A percentile compares a stretch with the other conserved stretches of the same genome.
These are phyloP conservation scores for Ephestia elutella DNA, from an alignment of 1,140 invertebrate species.

Conservation along the genomic window DNA sequence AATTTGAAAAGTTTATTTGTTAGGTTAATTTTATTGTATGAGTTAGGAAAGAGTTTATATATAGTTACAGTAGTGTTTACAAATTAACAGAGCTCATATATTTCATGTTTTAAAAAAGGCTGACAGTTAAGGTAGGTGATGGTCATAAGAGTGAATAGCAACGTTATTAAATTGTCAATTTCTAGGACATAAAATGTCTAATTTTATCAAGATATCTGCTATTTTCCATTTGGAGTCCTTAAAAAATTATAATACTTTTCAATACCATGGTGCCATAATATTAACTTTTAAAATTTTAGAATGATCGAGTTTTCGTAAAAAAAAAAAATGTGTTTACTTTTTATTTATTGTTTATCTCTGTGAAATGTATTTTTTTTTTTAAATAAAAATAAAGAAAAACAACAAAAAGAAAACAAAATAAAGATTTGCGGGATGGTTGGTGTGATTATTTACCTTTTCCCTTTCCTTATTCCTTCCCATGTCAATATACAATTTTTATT, in stretches of 20 bases:
- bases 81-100: too few relatives aligned
- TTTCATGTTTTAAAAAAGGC: too few relatives aligned
- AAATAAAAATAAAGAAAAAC: conserved; percentile 31
- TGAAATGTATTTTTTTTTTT: conserved; percentile 15
- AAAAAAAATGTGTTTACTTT: conserved; percentile 14
- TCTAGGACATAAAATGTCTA: neutral
- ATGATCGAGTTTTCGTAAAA: conserved; percentile 1
- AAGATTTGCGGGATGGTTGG: conserved; percentile 27
- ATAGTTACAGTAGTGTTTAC: too few relatives aligned
- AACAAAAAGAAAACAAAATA: conserved; percentile 21
- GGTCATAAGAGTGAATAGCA: too few relatives aligned
- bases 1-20: neutral
- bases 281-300: conserved; percentile 19
- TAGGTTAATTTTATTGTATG: too few relatives aligned
- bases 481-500: neutral
- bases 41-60: too few relatives aligned
- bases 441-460: conserved; percentile 50
- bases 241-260: conserved; percentile 14
- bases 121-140: neutral
- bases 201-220: conserved; percentile 17
- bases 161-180: neutral
- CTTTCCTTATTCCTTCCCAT: conserved; percentile 17
- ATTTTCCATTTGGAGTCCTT: conserved; percentile 44
- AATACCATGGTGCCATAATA: conserved; percentile 59
- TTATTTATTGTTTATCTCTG: conserved; percentile 23